Evolutionary conservation across 2,113 vertebrate genomes (phyloP), one percentile per base, ranked within the genome.

Genomic region (Callocephalon fimbriatum): DNA sequence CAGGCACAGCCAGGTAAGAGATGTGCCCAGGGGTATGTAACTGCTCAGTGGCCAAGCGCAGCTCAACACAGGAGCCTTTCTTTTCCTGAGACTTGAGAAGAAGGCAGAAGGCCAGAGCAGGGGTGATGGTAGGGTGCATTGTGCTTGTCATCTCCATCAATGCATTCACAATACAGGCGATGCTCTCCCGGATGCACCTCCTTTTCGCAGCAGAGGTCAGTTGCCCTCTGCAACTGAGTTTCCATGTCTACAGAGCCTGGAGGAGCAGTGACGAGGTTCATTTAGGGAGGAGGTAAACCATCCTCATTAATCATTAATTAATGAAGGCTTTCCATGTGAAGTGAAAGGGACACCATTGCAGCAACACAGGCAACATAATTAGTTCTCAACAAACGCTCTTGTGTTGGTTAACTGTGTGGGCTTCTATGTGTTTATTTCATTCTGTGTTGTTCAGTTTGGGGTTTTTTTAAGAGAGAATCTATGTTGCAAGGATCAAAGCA

Each of bases 51-150:
- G 12, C 63, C 42, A 32, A 21, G 8, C 31, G 31, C 40, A 25
- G 27, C 45, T 61, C 23, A 38, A 9, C 22, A 20, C 2, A 2
- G 40, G 38, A 86, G 15, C 15, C 14, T 35, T 59, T 14, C 42
- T 59, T 15, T 61, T 56, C 32, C 70, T 40, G 26, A 21, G 32
- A 15, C 9, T n/a, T 4, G 3, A 53, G 44, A 40, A 82, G 56
- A 68, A 72, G 26, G 67, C 8, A 9, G 44, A 70, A 74, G 19
- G 50, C n/a, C 61, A 67, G 40, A 48, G 40, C 16, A 68, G 22
- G 10, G n/a, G 1, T 14, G 40, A 2, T 8, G 35, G 40, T 5
- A 3, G 5, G 1, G 14, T 2, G 29, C 4, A 0, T 3, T 22
- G 35, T 27, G 45, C 15, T 68, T 18, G 0, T 50, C 7, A 12